Evolutionary conservation across 2,797 vertebrate genomes (phyloP).

Genomic region (Bucorvus abyssinicus): DNA sequence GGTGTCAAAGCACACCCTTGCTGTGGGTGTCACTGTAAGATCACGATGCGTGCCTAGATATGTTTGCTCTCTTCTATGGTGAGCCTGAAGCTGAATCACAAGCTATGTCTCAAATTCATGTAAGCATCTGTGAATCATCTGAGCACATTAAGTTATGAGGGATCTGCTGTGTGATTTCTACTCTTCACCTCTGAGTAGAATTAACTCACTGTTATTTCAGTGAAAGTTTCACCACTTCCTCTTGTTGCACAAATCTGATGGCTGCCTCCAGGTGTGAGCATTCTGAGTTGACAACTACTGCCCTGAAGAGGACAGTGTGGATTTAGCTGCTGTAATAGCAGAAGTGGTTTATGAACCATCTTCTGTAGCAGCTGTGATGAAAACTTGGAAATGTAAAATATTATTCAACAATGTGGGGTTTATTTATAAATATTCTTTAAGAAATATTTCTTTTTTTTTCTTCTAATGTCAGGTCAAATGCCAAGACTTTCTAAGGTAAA

Average conservation of each 20-base stretch:
- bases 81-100: not conserved
- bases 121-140: not conserved
- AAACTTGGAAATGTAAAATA: not conserved
- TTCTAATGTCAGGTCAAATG: slow-evolving; percentile 79
- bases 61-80: not conserved
- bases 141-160: not conserved
- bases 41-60: not conserved
- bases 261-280: not conserved
- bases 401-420: not conserved
- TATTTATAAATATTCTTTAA: not conserved
- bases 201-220: not conserved
- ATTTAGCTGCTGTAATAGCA: not conserved
- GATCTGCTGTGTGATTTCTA: not conserved
- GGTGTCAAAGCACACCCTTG: not conserved
- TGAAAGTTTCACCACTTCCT: not conserved
- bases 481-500: slow-evolving; percentile 92
- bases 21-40: not conserved
- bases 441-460: not conserved
- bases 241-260: not conserved
- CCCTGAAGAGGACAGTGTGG: not conserved
- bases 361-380: not conserved
- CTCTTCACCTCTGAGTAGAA: not conserved
- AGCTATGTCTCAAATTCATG: not conserved
- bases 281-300: not conserved
- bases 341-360: not conserved